Conservation (phyloP, 1,140 invertebrate species). For the Homarus americanus region DNA sequence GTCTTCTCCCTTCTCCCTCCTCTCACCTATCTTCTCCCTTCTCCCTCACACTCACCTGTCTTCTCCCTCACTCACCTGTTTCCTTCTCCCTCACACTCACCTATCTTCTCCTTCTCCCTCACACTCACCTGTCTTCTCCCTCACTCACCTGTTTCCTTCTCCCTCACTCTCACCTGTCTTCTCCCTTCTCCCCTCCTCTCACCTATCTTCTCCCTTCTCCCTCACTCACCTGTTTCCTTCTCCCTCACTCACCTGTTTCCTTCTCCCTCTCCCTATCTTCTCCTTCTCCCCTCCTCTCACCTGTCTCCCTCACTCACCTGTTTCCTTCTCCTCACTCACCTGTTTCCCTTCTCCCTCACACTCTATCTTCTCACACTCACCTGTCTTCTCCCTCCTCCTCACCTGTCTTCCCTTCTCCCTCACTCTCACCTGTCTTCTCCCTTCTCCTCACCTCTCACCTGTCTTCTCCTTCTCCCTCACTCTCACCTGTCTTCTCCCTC, state of each 20-base stretch:
- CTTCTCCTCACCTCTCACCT: too few relatives aligned
- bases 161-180: neutral
- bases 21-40: neutral
- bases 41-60: neutral
- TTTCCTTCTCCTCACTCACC: neutral
- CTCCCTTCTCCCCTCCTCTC: neutral
- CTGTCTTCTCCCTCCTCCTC: neutral
- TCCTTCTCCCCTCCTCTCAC: neutral
- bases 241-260: too few relatives aligned
- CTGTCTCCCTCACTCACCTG: neutral
- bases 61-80: neutral
- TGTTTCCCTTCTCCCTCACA: neutral
- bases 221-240: neutral
- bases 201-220: neutral
- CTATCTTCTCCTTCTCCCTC: neutral
- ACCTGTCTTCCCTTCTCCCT: neutral
- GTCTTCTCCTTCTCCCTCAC: too few relatives aligned
- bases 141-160: neutral
- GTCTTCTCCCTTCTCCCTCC: too few relatives aligned
- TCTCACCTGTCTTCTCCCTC: too few relatives aligned
- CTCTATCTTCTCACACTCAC: neutral
- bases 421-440: too few relatives aligned
- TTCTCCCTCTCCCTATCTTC: neutral
- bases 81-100: neutral
- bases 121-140: too few relatives aligned